Conservation (phyloP, 2,797 vertebrate species). For the Spea hammondii region DNA sequence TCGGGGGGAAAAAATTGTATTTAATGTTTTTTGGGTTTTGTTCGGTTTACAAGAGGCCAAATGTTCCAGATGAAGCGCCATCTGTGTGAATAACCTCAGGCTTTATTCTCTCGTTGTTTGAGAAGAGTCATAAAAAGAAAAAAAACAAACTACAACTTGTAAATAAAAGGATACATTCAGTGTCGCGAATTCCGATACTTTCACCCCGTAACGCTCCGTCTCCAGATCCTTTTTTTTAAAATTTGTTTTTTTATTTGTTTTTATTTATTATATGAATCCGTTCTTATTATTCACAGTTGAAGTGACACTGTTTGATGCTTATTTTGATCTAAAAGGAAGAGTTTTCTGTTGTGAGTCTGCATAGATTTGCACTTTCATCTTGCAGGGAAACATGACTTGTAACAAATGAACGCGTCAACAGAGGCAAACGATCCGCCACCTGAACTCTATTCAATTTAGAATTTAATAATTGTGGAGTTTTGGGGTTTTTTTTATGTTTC, state of each 20-base stretch:
- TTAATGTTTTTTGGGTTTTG: conserved; percentile 36
- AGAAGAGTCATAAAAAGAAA: neutral
- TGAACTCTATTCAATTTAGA: neutral
- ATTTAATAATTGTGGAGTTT: neutral
- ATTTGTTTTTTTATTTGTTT: conserved; percentile 10
- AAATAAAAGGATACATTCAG: too few relatives aligned
- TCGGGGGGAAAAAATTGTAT: neutral
- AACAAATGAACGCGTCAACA: conserved; percentile 4
- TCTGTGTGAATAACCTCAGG: conserved; percentile 24
- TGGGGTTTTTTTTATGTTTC: neutral
- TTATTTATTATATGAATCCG: conserved; percentile 5
- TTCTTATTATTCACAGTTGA: conserved; percentile 38
- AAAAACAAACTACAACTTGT: too few relatives aligned
- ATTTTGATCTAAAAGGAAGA: conserved; percentile 40
- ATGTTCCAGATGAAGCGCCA: conserved; percentile 26
- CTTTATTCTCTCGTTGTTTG: neutral
- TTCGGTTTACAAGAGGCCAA: conserved; percentile 22
- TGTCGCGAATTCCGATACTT: too few relatives aligned
- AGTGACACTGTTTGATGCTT: conserved; percentile 17
- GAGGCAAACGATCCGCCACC: neutral
- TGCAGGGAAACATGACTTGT: conserved; percentile 15
- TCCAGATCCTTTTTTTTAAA: too few relatives aligned
- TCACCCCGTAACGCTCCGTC: too few relatives aligned
- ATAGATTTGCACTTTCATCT: conserved; percentile 41
- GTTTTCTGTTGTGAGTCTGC: conserved; percentile 13